Evolutionary conservation across 2,113 vertebrate genomes (phyloP).

Genomic region (Eudyptes chrysolophus): DNA sequence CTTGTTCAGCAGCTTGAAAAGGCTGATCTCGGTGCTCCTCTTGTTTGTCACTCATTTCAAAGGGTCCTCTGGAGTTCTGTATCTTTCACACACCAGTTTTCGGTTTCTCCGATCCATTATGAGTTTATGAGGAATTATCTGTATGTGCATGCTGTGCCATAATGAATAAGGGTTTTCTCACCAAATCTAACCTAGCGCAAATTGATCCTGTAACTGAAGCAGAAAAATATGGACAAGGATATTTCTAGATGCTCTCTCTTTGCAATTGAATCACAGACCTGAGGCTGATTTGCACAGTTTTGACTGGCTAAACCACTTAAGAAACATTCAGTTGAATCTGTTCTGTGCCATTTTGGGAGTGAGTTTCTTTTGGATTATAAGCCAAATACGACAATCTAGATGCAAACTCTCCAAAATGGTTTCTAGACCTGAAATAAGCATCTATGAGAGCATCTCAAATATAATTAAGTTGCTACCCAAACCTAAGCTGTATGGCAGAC

Average conservation of each 20-base stretch:
- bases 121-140: background rate
- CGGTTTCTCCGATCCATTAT: background rate
- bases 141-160: background rate
- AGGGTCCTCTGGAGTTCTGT: background rate
- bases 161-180: background rate
- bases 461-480: background rate
- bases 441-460: background rate
- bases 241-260: background rate
- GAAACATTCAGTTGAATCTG: background rate
- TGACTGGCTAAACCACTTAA: background rate
- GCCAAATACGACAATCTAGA: background rate
- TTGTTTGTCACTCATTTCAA: background rate
- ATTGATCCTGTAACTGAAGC: background rate
- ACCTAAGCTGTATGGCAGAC: background rate
- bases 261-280: background rate
- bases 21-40: background rate
- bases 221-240: background rate
- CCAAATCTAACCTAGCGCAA: background rate
- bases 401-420: background rate
- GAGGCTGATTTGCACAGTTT: background rate
- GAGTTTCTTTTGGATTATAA: background rate
- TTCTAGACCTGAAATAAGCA: background rate
- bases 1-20: background rate
- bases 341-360: background rate
- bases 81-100: background rate